Evolutionary conservation across 2,888 invertebrate species (phyloP), one percentile per base, ranked within the genome.

Genomic region (Epinotia ramella): DNA sequence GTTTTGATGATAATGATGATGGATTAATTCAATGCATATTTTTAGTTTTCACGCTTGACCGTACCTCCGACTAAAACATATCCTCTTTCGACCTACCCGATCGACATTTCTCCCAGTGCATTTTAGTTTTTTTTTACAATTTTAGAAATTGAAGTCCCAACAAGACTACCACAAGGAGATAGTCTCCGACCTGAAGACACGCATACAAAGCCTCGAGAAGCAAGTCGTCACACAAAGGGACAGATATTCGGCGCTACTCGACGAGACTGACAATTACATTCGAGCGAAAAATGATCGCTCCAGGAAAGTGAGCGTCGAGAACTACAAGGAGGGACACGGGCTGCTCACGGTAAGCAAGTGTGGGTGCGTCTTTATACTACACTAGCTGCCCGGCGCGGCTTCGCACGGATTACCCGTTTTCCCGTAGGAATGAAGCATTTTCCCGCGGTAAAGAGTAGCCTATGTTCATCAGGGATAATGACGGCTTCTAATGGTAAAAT

Each of bases 201-300:
- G 93, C 0, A 83, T 92, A 4, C 83, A 86, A 11, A 86, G 85
- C 80, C 86, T 97, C 72, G 97, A 98, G 84, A 96, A 97, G 80
- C 96, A 97, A 81, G 91, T 97, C 5, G 95, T 96, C 64, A 96
- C 97, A n/a, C 98, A 98, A 85, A 93, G 98, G 0, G 97, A 97
- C 72, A 94, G 98, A 56, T 97, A 98, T 53, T 92, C 98, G 11
- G 95, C 96, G 2, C 89, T 98, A 33, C 89, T 98, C 53, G 96
- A 97, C 18, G 98, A 98, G 83, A 97, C 98, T 44, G 98, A 98
- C 80, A 95, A 95, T 80, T 96, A 96, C 84, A 96, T 97, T 12
- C 91, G 95, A 59, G 95, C 96, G 81, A 78, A 93, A 84, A 88
- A 93, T 88, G 89, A 93, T 69, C 77, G 91, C 59, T 80, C 89